These are phyloP conservation scores for Nemoura dubitans DNA, from an alignment of 2,888 invertebrate genomes.

Conservation along the genomic window DNA sequence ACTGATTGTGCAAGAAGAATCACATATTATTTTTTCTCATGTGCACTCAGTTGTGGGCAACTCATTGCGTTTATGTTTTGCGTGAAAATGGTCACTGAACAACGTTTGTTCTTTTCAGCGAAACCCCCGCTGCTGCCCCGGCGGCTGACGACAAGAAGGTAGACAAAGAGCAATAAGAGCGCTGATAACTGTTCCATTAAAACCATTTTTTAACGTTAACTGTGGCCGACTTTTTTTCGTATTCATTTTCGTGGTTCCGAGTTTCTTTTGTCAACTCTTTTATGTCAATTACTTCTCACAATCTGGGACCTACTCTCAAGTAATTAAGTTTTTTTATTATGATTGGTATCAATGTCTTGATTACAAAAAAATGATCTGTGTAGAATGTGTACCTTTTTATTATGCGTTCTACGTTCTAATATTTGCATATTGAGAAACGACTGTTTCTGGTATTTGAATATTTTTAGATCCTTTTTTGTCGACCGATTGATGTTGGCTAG, in stretches of 20 bases:
- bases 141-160: neutral
- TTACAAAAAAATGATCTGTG: neutral
- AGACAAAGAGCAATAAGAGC: conserved; percentile 20
- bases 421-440: neutral
- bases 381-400: neutral
- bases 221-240: neutral
- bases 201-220: neutral
- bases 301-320: neutral
- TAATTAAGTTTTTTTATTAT: neutral
- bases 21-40: neutral
- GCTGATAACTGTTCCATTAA: neutral
- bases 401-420: neutral
- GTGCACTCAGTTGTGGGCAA: neutral
- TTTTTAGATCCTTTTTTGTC: conserved; percentile 13
- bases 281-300: neutral
- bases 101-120: neutral
- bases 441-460: conserved; percentile 18
- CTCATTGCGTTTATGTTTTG: too few species aligned
- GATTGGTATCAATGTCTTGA: neutral
- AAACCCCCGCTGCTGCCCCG: neutral
- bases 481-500: conserved; percentile 10
- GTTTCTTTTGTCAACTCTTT: neutral
- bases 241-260: neutral
- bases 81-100: too few species aligned
- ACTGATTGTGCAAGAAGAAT: neutral